Conservation (phyloP, 2,888 invertebrate genomes). For the Cheilosia vernalis region DNA sequence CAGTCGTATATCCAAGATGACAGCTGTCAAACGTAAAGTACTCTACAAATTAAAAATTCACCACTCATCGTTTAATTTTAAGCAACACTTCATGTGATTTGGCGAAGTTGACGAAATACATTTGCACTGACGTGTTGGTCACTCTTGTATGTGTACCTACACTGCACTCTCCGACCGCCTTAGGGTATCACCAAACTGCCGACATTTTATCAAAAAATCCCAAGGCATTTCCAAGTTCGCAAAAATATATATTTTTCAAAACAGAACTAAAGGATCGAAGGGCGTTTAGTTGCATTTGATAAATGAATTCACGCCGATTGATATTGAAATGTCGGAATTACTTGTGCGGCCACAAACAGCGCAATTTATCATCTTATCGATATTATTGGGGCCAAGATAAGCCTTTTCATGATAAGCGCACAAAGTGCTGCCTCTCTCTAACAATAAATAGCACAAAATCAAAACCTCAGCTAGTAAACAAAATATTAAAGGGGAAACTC, state of each 20-base stretch:
- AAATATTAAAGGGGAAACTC: neutral
- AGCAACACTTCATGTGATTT: too few species aligned
- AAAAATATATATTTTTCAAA: neutral
- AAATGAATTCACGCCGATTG: conserved; percentile 5
- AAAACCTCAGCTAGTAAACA: neutral
- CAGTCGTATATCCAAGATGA: too few species aligned
- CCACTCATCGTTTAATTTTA: too few species aligned
- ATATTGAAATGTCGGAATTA: conserved; percentile 20
- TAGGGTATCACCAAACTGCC: too few species aligned
- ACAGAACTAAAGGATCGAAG: conserved; percentile 20
- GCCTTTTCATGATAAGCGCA: conserved; percentile 10
- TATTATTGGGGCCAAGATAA: conserved; percentile 26
- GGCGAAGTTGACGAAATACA: too few species aligned
- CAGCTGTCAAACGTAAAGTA: too few species aligned
- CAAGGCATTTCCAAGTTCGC: neutral
- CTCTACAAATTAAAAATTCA: too few species aligned
- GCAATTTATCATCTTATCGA: conserved; percentile 45
- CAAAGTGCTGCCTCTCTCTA: neutral
- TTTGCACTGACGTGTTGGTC: too few species aligned
- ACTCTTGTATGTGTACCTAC: too few species aligned
- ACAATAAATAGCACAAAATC: neutral
- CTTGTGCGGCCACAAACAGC: neutral
- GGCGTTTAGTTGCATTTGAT: conserved; percentile 3
- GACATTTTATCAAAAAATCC: neutral
- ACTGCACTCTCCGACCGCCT: too few species aligned